Conservation (phyloP, 2,113 vertebrate genomes). For the Sigmodon hispidus region DNA sequence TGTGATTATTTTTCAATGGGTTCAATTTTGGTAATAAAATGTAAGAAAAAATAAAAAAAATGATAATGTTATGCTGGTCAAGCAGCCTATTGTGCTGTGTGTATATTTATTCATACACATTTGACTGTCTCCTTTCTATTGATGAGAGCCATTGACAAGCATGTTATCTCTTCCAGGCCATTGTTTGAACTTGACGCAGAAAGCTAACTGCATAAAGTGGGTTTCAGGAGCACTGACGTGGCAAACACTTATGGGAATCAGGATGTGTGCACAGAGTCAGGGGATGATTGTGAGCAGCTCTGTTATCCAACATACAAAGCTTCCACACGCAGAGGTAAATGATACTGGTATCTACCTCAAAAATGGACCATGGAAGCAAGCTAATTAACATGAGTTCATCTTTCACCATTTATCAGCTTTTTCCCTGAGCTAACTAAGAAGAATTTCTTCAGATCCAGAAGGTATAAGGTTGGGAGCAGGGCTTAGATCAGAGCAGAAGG, state of each 20-base stretch:
- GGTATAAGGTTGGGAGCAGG: no score
- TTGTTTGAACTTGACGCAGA: rapidly evolving
- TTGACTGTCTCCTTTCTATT: neutral
- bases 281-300: neutral
- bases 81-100: neutral
- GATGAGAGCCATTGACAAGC: neutral
- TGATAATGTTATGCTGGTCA: no score
- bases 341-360: neutral
- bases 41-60: no score
- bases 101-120: neutral
- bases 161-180: no score
- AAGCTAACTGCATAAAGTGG: neutral
- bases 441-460: neutral
- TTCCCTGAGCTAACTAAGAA: neutral
- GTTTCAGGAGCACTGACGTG: neutral
- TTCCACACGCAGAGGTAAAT: neutral
- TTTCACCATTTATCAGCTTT: neutral
- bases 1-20: no score
- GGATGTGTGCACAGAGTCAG: neutral
- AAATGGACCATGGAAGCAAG: neutral
- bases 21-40: no score
- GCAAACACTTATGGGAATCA: neutral
- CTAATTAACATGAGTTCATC: neutral
- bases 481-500: neutral
- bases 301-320: neutral